Conservation (phyloP, 2,113 vertebrate genomes). For the Pseudorasbora parva region DNA sequence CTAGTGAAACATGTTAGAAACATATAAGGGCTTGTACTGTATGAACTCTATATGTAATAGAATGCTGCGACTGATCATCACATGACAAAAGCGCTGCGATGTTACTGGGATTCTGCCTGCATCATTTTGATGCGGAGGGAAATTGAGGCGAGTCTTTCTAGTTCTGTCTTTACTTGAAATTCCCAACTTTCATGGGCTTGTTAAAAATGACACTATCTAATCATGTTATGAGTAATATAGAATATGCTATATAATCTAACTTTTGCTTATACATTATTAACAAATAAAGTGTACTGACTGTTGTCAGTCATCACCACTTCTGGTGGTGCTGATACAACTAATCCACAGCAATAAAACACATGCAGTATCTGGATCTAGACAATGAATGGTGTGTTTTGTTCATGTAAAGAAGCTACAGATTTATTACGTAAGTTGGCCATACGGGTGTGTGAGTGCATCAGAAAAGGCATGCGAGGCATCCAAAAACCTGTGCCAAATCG, state of each 20-base stretch:
- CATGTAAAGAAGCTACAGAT: not conserved
- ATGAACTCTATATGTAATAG: not conserved
- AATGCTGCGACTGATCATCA: not conserved
- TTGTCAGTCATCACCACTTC: not conserved
- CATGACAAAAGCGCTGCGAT: not conserved
- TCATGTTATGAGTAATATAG: not conserved
- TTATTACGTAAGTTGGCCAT: not conserved
- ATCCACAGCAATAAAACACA: not conserved
- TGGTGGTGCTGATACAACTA: not conserved
- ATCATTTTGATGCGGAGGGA: not conserved
- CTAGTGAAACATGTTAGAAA: conserved; percentile 16
- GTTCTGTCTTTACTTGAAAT: conserved; percentile 27
- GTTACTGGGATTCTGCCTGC: conserved; percentile 15
- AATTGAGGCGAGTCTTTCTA: not conserved
- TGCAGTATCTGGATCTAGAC: conserved; percentile 3
- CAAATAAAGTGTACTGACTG: not conserved
- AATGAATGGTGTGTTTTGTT: not conserved
- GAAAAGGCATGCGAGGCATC: too few species aligned
- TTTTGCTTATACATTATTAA: conserved; percentile 6
- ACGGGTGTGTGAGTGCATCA: too few species aligned
- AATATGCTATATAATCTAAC: conserved; percentile 1
- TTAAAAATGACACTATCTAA: conserved; percentile 16
- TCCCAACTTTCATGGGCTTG: not conserved
- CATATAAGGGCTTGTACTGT: not conserved
- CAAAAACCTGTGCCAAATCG: too few species aligned